Evolutionary conservation across 1,140 invertebrate species (phyloP), one percentile per base, ranked within the genome.

Genomic region (Drosophila serrata): DNA sequence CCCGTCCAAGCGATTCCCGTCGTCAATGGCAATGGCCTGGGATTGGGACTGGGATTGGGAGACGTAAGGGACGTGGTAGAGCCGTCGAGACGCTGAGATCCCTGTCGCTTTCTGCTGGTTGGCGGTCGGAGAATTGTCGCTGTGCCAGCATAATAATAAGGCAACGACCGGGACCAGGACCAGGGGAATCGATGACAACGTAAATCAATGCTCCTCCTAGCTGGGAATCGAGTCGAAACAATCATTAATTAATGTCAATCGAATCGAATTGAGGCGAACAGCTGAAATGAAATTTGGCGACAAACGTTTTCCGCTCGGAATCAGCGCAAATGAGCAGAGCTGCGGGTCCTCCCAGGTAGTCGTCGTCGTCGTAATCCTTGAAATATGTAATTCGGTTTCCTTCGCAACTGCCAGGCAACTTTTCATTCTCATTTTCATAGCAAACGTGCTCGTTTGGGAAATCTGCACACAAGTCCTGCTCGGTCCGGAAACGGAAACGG

Each of bases 161-260:
- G 84, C 72, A 61, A 48, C 51, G 31, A 13, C 51, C 51, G n/a
- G n/a, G 13, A 6, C 73, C 72, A 60, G 33, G 75, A 69, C 82
- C 75, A 75, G 58, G 79, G 79, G 81, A 76, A 77, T 88, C 84
- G 75, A 76, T 79, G 72, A 76, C 62, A 77, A 74, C 73, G 85
- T 90, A 90, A 88, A 90, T 88, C 84, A 88, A 90, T 74, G 84
- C 80, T 67, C 42, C 76, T 67, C 37, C 51, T 75, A 51, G 84
- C 58, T 70, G 55, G 69, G 79, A 64, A 75, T 64, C 55, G 73
- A 69, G 61, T 84, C 79, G 84, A 84, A 88, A 88, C 85, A 88
- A 88, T 88, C 84, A 88, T 88, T 88, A 88, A 88, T 88, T 88
- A 88, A 88, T 88, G 84, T 84, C 84, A 88, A 90, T 90, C 85